A percentile compares a stretch with the other conserved stretches of the same genome.
phyloP scores from a whole-genome alignment of 2,797 vertebrate genomes.

The Lepilemur ruficaudatus region DNA sequence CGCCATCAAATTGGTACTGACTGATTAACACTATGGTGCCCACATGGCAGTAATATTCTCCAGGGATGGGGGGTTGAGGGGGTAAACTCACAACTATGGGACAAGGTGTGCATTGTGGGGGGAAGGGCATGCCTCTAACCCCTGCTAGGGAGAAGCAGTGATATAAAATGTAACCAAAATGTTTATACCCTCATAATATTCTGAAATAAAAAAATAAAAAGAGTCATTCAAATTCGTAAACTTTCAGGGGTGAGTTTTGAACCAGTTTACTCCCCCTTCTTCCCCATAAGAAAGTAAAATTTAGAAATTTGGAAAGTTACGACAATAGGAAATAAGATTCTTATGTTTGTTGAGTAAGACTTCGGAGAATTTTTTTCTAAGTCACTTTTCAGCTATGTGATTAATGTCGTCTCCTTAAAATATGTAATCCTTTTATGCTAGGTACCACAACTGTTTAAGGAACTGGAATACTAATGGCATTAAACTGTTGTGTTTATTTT shows the following conservation, averaged over 20 bases:
- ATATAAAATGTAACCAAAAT: too few relatives aligned
- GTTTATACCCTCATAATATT: too few relatives aligned
- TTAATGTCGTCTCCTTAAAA: conserved; percentile 17
- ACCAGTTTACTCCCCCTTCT: not conserved
- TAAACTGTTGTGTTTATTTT: conserved; percentile 63
- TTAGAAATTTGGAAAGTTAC: conserved; percentile 5
- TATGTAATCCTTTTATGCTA: conserved; percentile 15
- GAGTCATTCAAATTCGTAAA: not conserved
- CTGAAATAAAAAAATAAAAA: too few relatives aligned
- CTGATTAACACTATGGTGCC: too few relatives aligned
- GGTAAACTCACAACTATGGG: too few relatives aligned
- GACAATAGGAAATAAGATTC: not conserved
- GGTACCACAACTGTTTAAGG: conserved; percentile 25
- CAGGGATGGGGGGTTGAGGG: too few relatives aligned
- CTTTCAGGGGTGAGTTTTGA: not conserved
- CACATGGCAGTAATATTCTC: too few relatives aligned
- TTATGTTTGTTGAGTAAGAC: not conserved
- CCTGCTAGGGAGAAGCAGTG: too few relatives aligned
- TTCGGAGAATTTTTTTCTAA: not conserved
- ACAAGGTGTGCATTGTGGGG: too few relatives aligned
- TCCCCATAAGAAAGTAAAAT: not conserved
- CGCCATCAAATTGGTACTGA: too few relatives aligned
- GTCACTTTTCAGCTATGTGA: conserved; percentile 3
- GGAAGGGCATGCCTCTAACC: too few relatives aligned
- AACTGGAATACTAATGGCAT: conserved; percentile 28